A percentile compares a stretch with the other conserved stretches of the same genome.
phyloP scores from a whole-genome alignment of 2,113 vertebrate species.

The Apodemus sylvaticus region DNA sequence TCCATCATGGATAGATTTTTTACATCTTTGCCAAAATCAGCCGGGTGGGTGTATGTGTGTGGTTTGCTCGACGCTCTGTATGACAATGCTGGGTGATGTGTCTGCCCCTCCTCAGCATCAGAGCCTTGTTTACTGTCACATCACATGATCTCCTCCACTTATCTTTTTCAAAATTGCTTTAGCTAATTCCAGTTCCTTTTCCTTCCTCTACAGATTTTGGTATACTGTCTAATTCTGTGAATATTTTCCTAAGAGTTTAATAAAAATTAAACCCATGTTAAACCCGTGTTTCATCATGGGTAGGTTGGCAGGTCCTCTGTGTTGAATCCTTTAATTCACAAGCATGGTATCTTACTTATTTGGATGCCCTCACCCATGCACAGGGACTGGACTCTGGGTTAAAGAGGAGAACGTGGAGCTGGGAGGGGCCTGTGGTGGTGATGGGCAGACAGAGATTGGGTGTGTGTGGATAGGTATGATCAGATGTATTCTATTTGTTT shows the following conservation, averaged over 20 bases:
- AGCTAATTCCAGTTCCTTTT: constrained; percentile 1
- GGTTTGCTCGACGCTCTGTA: neutral
- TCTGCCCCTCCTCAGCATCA: neutral
- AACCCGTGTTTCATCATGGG: neutral
- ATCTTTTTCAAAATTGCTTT: constrained; percentile 26
- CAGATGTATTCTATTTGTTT: neutral
- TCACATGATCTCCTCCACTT: neutral
- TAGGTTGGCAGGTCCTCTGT: neutral
- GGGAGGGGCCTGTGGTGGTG: neutral
- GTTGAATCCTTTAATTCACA: constrained; percentile 1
- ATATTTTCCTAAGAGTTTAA: constrained; percentile 23
- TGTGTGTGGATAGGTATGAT: no score
- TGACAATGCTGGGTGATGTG: neutral
- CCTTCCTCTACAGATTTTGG: constrained; percentile 48
- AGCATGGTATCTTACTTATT: neutral
- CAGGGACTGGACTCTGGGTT: neutral
- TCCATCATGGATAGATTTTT: neutral
- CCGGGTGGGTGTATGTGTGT: neutral
- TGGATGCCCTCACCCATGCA: neutral
- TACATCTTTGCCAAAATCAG: neutral
- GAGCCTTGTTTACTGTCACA: neutral
- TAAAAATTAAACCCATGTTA: constrained; percentile 32
- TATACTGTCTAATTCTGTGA: constrained; percentile 23
- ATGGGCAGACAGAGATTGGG: no score
- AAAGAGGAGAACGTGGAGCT: neutral